Percentiles rank a stretch among this genome's conserved stretches.
phyloP scores from a whole-genome alignment of 2,113 vertebrate species.

The Oncorhynchus clarkii region DNA sequence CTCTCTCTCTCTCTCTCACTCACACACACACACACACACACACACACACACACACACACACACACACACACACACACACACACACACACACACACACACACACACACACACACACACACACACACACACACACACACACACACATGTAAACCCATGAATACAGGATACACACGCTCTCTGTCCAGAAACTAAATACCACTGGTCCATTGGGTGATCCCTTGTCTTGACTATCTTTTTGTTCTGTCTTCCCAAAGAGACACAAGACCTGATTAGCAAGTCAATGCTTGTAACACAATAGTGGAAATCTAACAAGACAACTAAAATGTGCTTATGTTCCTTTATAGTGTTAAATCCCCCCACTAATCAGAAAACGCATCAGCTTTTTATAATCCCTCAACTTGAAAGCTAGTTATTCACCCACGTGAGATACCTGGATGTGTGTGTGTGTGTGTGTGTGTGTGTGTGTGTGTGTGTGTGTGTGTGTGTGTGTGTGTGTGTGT shows the following conservation, averaged over 20 bases:
- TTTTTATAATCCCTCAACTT: too few relatives aligned
- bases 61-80: slow-evolving; percentile 7
- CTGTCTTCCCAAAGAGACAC: background rate
- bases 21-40: background rate
- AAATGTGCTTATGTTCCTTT: background rate
- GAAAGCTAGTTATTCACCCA: too few relatives aligned
- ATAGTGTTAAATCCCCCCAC: background rate
- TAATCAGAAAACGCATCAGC: too few relatives aligned
- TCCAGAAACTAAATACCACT: background rate
- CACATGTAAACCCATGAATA: background rate
- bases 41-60: background rate
- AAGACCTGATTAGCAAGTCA: background rate
- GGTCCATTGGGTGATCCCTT: background rate
- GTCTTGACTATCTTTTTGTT: background rate
- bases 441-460: slow-evolving; percentile 14
- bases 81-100: slow-evolving; percentile 23
- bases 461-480: slow-evolving; percentile 1
- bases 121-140: background rate
- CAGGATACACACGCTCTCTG: background rate
- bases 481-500: slow-evolving; percentile 11
- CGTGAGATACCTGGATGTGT: background rate
- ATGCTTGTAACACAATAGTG: background rate
- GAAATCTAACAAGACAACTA: background rate
- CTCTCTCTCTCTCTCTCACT: too few relatives aligned
- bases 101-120: slow-evolving; percentile 7